Percentiles rank a stretch among this genome's conserved stretches.
Conservation (phyloP, 2,113 vertebrate species). For the Piaya cayana region DNA sequence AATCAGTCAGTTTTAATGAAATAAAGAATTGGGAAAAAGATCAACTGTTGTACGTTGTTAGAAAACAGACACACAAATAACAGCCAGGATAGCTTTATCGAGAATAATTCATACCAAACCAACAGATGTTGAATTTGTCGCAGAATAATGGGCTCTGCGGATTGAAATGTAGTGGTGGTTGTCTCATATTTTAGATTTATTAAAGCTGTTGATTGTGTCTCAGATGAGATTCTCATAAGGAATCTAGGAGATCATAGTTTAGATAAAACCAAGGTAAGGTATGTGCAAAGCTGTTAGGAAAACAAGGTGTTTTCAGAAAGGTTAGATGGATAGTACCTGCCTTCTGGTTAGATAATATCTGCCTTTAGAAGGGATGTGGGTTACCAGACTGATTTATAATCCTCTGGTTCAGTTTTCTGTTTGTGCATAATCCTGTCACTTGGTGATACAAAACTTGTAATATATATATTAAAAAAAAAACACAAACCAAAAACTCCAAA, state of each 20-base stretch:
- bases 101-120: not conserved
- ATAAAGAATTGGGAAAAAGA: not conserved
- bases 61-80: not conserved
- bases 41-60: not conserved
- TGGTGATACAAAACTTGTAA: too few species aligned
- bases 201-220: not conserved
- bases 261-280: constrained; percentile 7
- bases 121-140: not conserved
- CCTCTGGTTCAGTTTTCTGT: not conserved
- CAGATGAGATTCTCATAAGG: not conserved
- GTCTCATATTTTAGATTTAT: not conserved
- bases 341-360: constrained; percentile 15
- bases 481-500: too few species aligned
- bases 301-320: constrained; percentile 34
- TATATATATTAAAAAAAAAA: not conserved
- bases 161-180: not conserved
- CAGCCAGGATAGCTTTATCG: not conserved
- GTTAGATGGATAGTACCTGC: constrained; percentile 54
- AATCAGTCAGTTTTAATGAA: not conserved
- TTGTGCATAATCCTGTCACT: not conserved
- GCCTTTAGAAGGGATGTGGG: not conserved
- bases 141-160: not conserved
- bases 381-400: constrained; percentile 9
- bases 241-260: not conserved
- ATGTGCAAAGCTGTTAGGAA: not conserved